Base-by-base conservation (phyloP, 2,113 vertebrate species). In the Sylvilagus bachmani region DNA sequence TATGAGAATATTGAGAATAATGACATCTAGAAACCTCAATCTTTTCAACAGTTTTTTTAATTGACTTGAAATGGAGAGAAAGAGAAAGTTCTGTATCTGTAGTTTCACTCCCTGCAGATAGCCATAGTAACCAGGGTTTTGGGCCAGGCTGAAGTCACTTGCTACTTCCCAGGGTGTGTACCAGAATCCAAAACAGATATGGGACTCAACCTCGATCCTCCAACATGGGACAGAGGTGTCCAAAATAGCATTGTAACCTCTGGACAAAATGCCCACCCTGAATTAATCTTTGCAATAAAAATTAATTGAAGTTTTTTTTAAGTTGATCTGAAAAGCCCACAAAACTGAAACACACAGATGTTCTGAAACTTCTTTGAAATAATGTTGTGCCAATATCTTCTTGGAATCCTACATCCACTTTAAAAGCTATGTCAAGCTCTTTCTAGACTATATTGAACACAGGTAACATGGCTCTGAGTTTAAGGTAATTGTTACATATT, bases 321-420 rank as follows among this genome's bases (percentile, higher is more conserved):
- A 44, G 44, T 44, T 44, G 44, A 44, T 29, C 5, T 80, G 69
- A 38, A 22, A 36, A 92, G 12, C 3, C 49, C 36, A 55, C 12
- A 22, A 58, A 66, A 11, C 31, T 94, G 79, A 93, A 96, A 33
- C 24, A 92, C 49, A 64, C 13, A 80, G n/a, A 33, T 29, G 96
- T 97, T 17, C 69, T 77, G 82, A 87, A 67, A 33, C 53, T 44
- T 31, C 1, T 83, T 4, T 24, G 38, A 64, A 53, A 33, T 22
- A 80, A 12, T 62, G 19, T 83, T 14, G 78, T 67, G 16, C 4
- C 88, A 88, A 87, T 13, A 95, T 25, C 7, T 58, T 19, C 58
- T 64, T 33, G 31, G 7, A 51, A 44, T 29, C 89, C 29, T 91
- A 93, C 86, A 86, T 5, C 19, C 62, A 17, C 8, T 1, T 58